Percentiles rank a stretch among this genome's conserved stretches.
Conservation (phyloP, 2,113 vertebrate species). For the Neomonachus schauinslandi region DNA sequence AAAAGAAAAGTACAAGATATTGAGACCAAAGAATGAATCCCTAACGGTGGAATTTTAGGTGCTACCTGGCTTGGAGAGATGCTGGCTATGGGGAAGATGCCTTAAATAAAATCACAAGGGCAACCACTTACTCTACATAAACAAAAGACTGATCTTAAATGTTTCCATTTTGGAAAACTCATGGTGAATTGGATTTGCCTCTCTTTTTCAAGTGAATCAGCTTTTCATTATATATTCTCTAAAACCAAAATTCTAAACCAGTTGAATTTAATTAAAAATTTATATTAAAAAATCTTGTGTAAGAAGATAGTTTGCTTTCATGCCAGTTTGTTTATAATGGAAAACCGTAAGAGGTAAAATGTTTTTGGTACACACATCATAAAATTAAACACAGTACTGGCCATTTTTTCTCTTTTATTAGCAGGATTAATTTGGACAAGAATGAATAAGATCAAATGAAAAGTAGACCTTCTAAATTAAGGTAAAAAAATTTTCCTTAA, state of each 20-base stretch:
- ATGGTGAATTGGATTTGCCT: not conserved
- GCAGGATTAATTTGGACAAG: not conserved
- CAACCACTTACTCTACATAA: not conserved
- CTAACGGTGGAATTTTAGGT: not conserved
- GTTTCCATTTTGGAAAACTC: not conserved
- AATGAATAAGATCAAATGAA: slow-evolving; percentile 35
- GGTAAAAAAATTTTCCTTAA: not conserved
- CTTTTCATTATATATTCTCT: not conserved
- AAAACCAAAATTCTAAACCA: not conserved
- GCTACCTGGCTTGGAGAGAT: not conserved
- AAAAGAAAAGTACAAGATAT: slow-evolving; percentile 2
- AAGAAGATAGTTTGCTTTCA: slow-evolving; percentile 39
- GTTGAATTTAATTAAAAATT: not conserved
- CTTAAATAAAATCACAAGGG: not conserved
- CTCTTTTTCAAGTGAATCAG: not conserved
- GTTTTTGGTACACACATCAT: not conserved
- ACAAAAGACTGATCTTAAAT: not conserved
- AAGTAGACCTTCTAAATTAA: not conserved
- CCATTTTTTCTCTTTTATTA: not conserved
- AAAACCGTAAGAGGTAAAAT: not conserved
- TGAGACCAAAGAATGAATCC: not conserved
- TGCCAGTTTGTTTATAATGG: not conserved
- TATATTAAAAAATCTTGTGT: not conserved
- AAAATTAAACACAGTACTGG: not conserved
- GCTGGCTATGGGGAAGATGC: not conserved